Percentiles rank a stretch among this genome's conserved stretches.
phyloP scores from a whole-genome alignment of 2,797 vertebrate genomes.

The Hapalemur alaotrensis region DNA sequence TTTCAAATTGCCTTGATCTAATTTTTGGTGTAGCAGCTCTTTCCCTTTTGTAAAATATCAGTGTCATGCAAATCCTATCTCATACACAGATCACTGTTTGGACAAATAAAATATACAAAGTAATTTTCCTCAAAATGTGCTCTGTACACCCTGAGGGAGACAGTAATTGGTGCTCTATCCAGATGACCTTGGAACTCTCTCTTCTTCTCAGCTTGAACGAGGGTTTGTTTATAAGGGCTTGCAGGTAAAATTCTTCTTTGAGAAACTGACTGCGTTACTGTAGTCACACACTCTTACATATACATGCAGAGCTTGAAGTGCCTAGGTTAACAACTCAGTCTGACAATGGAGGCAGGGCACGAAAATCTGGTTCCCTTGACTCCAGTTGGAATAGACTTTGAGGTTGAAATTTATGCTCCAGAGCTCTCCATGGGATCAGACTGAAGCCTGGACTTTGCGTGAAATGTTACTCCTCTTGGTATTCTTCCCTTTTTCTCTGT shows the following conservation, averaged over 20 bases:
- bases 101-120: background rate
- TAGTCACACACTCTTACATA: background rate
- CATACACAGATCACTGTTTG: background rate
- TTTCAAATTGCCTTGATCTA: background rate
- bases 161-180: background rate
- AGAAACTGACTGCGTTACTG: background rate
- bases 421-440: background rate
- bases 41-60: background rate
- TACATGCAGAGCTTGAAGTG: background rate
- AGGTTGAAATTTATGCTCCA: background rate
- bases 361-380: background rate
- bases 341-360: background rate
- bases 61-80: background rate
- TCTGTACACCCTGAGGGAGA: background rate
- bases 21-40: background rate
- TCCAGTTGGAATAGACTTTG: background rate
- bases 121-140: background rate
- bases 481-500: background rate
- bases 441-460: background rate
- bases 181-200: background rate
- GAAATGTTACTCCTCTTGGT: background rate
- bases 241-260: background rate
- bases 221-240: background rate
- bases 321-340: background rate
- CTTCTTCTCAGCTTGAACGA: background rate